Conservation (phyloP, 2,888 invertebrate genomes). For the Lagria hirta region DNA sequence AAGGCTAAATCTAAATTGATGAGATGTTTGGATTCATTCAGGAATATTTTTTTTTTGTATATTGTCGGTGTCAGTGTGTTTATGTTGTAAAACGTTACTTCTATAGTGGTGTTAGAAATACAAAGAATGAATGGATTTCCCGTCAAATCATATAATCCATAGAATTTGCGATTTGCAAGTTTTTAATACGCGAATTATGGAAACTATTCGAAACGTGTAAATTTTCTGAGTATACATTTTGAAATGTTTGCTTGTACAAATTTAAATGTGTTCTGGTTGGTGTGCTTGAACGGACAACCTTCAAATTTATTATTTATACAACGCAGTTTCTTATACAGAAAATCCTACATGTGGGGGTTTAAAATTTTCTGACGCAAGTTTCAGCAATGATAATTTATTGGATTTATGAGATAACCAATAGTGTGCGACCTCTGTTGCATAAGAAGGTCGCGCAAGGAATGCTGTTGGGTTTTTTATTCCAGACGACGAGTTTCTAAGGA, state of each 20-base stretch:
- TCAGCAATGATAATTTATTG: conserved; percentile 4
- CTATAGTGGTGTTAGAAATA: no score
- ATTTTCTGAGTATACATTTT: conserved; percentile 27
- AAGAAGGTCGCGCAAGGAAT: conserved; percentile 3
- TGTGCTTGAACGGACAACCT: conserved; percentile 29
- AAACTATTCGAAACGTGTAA: conserved; percentile 26
- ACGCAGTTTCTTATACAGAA: conserved; percentile 17
- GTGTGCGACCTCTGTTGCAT: conserved; percentile 4
- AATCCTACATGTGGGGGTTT: conserved; percentile 1
- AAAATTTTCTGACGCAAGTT: neutral
- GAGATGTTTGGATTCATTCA: no score
- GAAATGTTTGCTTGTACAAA: conserved; percentile 29
- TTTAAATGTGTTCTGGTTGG: conserved; percentile 25
- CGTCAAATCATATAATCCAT: no score
- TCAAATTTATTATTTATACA: conserved; percentile 29
- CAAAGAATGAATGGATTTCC: no score
- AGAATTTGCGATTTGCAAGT: conserved; percentile 17
- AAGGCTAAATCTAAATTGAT: no score
- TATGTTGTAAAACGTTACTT: no score
- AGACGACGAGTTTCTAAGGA: conserved; percentile 11
- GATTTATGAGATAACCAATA: neutral
- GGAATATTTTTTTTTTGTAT: no score
- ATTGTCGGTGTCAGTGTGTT: no score
- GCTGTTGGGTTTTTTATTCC: conserved; percentile 6
- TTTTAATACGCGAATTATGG: conserved; percentile 28